Evolutionary conservation across 2,888 invertebrate genomes (phyloP).

Genomic region (Apantesis nais): DNA sequence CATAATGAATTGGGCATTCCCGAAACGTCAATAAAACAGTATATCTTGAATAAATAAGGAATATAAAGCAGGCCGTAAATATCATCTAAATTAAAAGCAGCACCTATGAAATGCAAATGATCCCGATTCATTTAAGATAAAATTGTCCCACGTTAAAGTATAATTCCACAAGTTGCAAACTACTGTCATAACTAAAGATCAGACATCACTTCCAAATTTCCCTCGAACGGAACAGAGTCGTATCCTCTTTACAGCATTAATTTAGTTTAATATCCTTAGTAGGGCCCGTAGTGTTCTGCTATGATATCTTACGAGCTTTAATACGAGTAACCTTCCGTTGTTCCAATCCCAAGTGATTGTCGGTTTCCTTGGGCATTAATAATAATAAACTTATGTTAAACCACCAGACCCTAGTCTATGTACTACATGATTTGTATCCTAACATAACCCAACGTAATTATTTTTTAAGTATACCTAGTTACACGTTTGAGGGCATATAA

Average conservation of each 20-base stretch:
- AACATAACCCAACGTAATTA: conserved; percentile 48
- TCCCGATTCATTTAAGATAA: conserved; percentile 6
- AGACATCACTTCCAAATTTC: conserved; percentile 44
- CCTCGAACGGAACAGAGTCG: conserved; percentile 24
- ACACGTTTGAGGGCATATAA: conserved; percentile 40
- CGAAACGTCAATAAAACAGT: neutral
- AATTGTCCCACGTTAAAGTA: conserved; percentile 19
- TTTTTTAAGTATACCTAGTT: conserved; percentile 52
- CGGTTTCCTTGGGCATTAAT: conserved; percentile 50
- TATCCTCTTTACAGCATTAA: conserved; percentile 49
- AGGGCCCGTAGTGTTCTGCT: conserved; percentile 29
- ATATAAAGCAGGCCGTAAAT: neutral
- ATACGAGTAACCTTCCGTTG: conserved; percentile 36
- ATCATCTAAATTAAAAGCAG: neutral
- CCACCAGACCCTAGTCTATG: conserved; percentile 37
- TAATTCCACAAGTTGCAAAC: conserved; percentile 42
- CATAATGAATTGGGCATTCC: neutral
- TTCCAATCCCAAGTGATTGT: conserved; percentile 48
- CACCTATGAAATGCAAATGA: neutral
- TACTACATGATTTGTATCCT: conserved; percentile 52
- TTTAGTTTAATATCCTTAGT: conserved; percentile 44
- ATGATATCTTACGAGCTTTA: conserved; percentile 46
- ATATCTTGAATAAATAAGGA: no score
- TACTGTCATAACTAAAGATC: conserved; percentile 48
- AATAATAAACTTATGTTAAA: conserved; percentile 53